Base-by-base conservation (phyloP, 1,140 invertebrate genomes). In the Calephelis virginiensis region DNA sequence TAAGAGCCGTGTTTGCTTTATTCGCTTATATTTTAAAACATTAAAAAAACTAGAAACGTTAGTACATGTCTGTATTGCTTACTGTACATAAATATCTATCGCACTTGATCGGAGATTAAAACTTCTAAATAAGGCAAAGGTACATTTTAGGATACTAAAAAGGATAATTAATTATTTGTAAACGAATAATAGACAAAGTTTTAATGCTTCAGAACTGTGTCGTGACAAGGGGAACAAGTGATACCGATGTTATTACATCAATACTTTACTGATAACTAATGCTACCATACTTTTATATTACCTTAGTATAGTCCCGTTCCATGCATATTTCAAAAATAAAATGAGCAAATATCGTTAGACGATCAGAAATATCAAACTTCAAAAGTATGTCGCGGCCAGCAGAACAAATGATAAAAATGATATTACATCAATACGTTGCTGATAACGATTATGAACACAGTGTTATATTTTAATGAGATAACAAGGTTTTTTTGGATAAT, bases 401-500 rank as follows among this genome's bases (percentile, higher is more conserved):
- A 48, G 69, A 68, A 70, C 70, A 68, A 43, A 67, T 71, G 77
- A 80, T 77, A 81, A 50, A 66, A 48, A 38, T 67, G 71, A 71
- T 78, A 78, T 82, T 79, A 77, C 72, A 79, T 79, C 73, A 79
- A 79, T 82, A 74, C 70, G 68, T 76, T 74, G 75, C 70, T 81
- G 78, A 81, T 81, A 82, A 77, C 67, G 66, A 14, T 14, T 12
- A 17, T 56, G 17, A 9, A 6, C 17, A 28, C 28, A 11, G 9
- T 43, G 40, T 43, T 8, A 43, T 5, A 43, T 43, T 43, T 1
- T 43, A 43, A 5, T 43, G 40, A 6, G 5, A 5, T 43, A 8
- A 43, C 6, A 43, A 43, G 6, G 1, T 9, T 43, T 43, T 43
- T 43, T 43, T 6, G 3, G 40, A 43, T 43, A 43, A 43, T 43